Percentiles rank a stretch among this genome's conserved stretches.
Evolutionary conservation across 2,888 invertebrate species (phyloP).

Genomic region (Andrena marginata): DNA sequence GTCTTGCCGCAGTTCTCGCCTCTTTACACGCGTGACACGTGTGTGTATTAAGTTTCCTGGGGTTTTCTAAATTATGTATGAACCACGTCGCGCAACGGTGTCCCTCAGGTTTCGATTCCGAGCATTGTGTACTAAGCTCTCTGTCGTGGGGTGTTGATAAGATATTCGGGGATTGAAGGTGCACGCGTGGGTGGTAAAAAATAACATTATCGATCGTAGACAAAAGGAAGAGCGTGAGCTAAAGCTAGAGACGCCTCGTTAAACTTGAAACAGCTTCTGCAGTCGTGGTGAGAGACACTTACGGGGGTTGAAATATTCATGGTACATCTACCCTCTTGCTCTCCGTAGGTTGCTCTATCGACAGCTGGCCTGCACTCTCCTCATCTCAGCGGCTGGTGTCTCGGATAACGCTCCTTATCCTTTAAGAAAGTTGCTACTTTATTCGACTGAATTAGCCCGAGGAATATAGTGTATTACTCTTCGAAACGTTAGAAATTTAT

Average conservation of each 20-base stretch:
- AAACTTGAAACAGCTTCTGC: conserved; percentile 71
- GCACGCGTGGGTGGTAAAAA: conserved; percentile 32
- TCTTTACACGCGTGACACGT: neutral
- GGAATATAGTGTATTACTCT: neutral
- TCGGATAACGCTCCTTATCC: conserved; percentile 1
- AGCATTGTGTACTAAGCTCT: neutral
- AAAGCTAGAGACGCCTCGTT: conserved; percentile 59
- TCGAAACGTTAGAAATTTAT: neutral
- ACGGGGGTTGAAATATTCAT: conserved; percentile 79
- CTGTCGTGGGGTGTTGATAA: neutral
- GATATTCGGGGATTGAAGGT: neutral
- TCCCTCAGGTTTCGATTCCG: neutral
- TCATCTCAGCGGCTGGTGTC: conserved; percentile 6
- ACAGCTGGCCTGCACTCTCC: conserved; percentile 42
- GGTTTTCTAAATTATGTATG: neutral
- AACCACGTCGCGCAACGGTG: neutral
- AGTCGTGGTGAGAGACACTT: conserved; percentile 72
- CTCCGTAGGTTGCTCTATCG: conserved; percentile 18
- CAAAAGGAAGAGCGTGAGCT: conserved; percentile 4
- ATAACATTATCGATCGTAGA: conserved; percentile 40
- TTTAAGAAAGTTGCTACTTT: neutral
- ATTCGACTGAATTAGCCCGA: neutral
- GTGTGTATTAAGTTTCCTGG: neutral
- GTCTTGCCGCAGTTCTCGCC: too few species aligned
- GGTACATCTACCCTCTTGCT: conserved; percentile 52